phyloP scores from a whole-genome alignment of 2,113 vertebrate genomes.

The Pimephales promelas region DNA sequence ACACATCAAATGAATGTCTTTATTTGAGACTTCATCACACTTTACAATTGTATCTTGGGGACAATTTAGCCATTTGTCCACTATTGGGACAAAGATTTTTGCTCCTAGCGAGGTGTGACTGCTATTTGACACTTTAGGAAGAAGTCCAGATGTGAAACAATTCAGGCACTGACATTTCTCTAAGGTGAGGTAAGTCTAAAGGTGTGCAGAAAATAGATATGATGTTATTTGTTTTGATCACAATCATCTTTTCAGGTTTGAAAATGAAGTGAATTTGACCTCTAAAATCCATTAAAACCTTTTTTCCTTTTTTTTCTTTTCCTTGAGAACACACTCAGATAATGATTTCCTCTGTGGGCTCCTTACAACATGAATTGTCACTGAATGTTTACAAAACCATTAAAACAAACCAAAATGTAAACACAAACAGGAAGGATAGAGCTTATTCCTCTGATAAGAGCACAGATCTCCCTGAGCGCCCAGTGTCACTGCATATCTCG shows the following conservation, averaged over 20 bases:
- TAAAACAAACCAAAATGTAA: slow-evolving; percentile 33
- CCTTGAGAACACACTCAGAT: background rate
- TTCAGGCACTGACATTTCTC: background rate
- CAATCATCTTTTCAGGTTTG: background rate
- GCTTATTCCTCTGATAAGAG: slow-evolving; percentile 38
- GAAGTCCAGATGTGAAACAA: slow-evolving; percentile 18
- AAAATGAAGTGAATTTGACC: background rate
- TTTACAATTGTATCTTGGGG: slow-evolving; percentile 1
- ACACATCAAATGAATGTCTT: too few relatives aligned
- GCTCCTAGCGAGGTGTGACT: slow-evolving; percentile 31
- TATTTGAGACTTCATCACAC: background rate
- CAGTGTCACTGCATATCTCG: slow-evolving; percentile 23
- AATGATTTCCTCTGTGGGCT: background rate
- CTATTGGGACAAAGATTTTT: background rate
- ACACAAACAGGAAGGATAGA: slow-evolving; percentile 45
- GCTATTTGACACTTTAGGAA: slow-evolving; percentile 13
- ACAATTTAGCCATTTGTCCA: slow-evolving; percentile 16
- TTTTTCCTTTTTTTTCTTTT: too few relatives aligned
- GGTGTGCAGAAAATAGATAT: background rate
- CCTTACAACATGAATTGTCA: slow-evolving; percentile 15
- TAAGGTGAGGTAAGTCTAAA: background rate
- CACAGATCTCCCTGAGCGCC: background rate
- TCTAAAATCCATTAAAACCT: background rate
- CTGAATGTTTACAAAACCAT: slow-evolving; percentile 28
- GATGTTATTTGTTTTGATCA: background rate